Conservation (phyloP, 2,888 invertebrate genomes). For the Pyrochroa serraticornis region DNA sequence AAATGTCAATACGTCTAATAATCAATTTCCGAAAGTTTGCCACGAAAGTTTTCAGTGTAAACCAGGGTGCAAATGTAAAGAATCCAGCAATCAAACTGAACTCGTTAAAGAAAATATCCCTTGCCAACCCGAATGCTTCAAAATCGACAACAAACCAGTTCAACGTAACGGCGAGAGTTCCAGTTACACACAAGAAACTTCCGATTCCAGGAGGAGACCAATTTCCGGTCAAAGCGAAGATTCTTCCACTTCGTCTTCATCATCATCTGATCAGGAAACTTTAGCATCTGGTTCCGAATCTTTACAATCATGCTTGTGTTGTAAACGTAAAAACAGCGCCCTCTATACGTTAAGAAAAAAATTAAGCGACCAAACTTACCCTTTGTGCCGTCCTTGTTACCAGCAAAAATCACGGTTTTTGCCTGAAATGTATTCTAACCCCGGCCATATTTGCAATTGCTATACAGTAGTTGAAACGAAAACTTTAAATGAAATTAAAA, state of each 20-base stretch:
- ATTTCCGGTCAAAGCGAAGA: background rate
- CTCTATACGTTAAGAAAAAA: constrained; percentile 23
- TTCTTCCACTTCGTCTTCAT: background rate
- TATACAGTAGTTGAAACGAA: constrained; percentile 30
- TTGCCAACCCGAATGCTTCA: too few relatives aligned
- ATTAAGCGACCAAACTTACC: constrained; percentile 28
- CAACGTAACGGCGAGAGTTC: too few relatives aligned
- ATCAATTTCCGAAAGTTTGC: too few relatives aligned
- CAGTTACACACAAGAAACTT: too few relatives aligned
- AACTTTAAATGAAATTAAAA: constrained; percentile 33
- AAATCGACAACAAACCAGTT: too few relatives aligned
- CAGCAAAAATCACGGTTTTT: constrained; percentile 26
- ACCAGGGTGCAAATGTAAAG: too few relatives aligned
- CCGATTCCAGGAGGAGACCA: too few relatives aligned
- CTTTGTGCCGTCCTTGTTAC: constrained; percentile 36
- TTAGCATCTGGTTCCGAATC: background rate
- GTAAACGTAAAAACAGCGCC: constrained; percentile 31
- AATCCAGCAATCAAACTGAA: too few relatives aligned
- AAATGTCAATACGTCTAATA: too few relatives aligned
- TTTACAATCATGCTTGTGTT: constrained; percentile 34
- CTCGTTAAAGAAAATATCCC: too few relatives aligned
- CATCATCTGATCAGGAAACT: background rate
- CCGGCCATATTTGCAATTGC: constrained; percentile 34
- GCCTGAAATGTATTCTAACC: constrained; percentile 31
- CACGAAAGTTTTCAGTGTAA: too few relatives aligned